phyloP scores from a whole-genome alignment of 2,888 invertebrate genomes.

The Portevinia maculata region DNA sequence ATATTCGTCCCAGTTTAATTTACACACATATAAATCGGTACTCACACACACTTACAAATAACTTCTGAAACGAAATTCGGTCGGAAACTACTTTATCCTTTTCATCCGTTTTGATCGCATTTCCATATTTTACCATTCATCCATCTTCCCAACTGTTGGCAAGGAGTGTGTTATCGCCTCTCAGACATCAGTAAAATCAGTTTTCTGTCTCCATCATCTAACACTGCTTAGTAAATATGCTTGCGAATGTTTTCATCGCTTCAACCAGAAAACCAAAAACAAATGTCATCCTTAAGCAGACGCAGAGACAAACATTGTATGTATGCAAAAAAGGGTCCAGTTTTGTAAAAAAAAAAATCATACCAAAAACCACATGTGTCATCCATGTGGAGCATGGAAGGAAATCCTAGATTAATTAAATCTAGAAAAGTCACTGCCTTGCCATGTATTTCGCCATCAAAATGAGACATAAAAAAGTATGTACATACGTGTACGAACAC shows the following conservation, averaged over 20 bases:
- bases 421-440: slow-evolving; percentile 27
- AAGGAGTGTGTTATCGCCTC: slow-evolving; percentile 1
- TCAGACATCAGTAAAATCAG: slow-evolving; percentile 18
- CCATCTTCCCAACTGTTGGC: not conserved
- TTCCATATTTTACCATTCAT: not conserved
- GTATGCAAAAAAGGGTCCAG: slow-evolving; percentile 19
- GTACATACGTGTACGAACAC: too few species aligned
- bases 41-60: slow-evolving; percentile 1
- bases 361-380: slow-evolving; percentile 30
- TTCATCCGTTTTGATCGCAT: slow-evolving; percentile 37
- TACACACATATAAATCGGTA: slow-evolving; percentile 4
- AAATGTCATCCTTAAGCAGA: slow-evolving; percentile 42
- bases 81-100: slow-evolving; percentile 22
- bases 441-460: too few species aligned
- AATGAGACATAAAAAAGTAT: too few species aligned
- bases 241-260: slow-evolving; percentile 5
- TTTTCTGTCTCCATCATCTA: not conserved
- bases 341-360: slow-evolving; percentile 5
- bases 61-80: slow-evolving; percentile 8
- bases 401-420: slow-evolving; percentile 56
- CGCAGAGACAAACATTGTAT: slow-evolving; percentile 34
- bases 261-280: slow-evolving; percentile 39
- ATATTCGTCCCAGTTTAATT: slow-evolving; percentile 6
- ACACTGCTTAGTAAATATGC: slow-evolving; percentile 28
- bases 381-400: slow-evolving; percentile 8